Percentiles rank a stretch among this genome's conserved stretches.
Evolutionary conservation across 2,888 invertebrate species (phyloP).

Genomic region (Dastarcus helophoroides): DNA sequence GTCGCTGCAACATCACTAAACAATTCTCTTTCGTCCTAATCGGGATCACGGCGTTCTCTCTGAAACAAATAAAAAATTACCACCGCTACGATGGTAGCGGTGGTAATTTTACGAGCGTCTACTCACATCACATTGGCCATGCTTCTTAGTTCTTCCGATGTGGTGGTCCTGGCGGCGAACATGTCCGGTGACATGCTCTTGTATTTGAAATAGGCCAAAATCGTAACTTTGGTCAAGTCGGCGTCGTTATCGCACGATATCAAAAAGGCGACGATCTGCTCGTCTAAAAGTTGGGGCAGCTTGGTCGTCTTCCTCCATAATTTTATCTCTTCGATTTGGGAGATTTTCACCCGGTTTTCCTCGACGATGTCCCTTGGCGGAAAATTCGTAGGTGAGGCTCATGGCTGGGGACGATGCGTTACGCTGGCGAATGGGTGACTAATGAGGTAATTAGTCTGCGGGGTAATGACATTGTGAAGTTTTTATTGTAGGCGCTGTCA

Average conservation of each 20-base stretch:
- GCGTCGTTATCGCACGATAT: conserved; percentile 52
- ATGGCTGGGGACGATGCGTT: too few relatives aligned
- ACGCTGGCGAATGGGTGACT: too few relatives aligned
- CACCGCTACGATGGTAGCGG: too few relatives aligned
- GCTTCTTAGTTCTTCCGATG: neutral
- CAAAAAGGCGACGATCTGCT: conserved; percentile 53
- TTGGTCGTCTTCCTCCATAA: conserved; percentile 22
- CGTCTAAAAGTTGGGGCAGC: conserved; percentile 38
- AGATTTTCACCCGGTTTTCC: conserved; percentile 16
- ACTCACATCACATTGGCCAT: neutral
- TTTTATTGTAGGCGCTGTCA: too few relatives aligned
- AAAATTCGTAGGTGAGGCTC: conserved; percentile 7
- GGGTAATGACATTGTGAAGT: too few relatives aligned
- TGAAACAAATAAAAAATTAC: conserved; percentile 9
- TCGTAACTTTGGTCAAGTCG: conserved; percentile 48
- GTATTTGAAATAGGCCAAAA: conserved; percentile 24
- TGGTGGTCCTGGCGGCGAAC: neutral
- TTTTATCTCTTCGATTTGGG: conserved; percentile 24
- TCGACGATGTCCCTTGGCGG: conserved; percentile 17
- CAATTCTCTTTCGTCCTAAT: conserved; percentile 8
- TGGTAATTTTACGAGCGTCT: neutral
- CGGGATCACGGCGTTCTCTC: conserved; percentile 18
- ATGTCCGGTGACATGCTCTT: neutral
- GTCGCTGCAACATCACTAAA: neutral
- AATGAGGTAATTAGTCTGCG: too few relatives aligned